Evolutionary conservation across 2,888 invertebrate genomes (phyloP), one percentile per base, ranked within the genome.

Genomic region (Lasioglossum pauxillum): DNA sequence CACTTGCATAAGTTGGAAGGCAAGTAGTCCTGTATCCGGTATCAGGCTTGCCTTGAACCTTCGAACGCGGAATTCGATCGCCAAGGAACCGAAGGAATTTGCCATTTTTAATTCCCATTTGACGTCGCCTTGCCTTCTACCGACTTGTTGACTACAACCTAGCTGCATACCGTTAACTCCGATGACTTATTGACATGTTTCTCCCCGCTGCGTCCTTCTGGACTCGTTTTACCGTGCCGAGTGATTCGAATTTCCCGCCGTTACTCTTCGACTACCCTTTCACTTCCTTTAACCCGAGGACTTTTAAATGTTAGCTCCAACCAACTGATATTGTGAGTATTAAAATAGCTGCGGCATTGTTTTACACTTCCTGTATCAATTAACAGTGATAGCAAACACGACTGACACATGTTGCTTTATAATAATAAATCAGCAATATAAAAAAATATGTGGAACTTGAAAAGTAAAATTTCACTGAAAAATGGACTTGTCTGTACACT

Each of bases 31-130:
- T 87, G 86, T 87, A 80, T 80, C 83, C 80, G 57, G 78, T 83
- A 80, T 78, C 85, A 78, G 69, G 83, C 75, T 91, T 81, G 88
- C 92, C 92, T 93, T 93, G 93, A 91, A 91, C 88, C 87, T 88
- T 83, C 73, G 27, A 69, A 82, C 83, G 82, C 76, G 89, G 90
- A 89, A 90, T 90, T 87, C 87, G 90, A 88, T 88, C 82, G 64
- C 53, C 71, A 57, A 78, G 84, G 76, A 80, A 71, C 77, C 77
- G 80, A 16, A 75, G 80, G 69, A 81, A 75, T 41, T 77, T 35
- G 12, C 46, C 69, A 69, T 69, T 83, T 46, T 41, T 64, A 71
- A 75, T 84, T 78, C 73, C 71, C 38, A 44, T 23, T 23, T 23
- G 53, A 74, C 64, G 67, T 53, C 8, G 53, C 53, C 53, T 8